Evolutionary conservation across 2,888 invertebrate genomes (phyloP).

Genomic region (Machimus atricapillus): DNA sequence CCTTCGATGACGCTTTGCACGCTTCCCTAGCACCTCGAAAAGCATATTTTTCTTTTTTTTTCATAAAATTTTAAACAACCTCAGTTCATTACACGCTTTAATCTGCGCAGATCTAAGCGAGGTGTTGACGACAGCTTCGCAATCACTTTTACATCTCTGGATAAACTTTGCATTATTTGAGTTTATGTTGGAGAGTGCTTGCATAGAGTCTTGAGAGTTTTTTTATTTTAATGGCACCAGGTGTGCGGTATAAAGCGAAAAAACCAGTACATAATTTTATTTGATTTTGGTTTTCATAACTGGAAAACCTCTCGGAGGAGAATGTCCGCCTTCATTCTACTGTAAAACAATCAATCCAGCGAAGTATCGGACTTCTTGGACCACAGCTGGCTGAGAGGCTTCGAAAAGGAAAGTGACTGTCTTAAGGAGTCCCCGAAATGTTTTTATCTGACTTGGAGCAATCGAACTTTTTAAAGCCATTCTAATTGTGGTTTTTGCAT

Average conservation of each 20-base stretch:
- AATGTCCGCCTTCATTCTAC: constrained; percentile 1
- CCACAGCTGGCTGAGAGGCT: not conserved
- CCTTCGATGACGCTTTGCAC: not conserved
- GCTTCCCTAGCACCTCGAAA: not conserved
- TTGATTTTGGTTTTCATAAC: not conserved
- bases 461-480: not conserved
- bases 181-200: not conserved
- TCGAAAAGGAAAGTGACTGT: constrained; percentile 8
- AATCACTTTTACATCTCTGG: not conserved
- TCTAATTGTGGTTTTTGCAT: not conserved
- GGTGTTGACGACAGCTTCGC: not conserved
- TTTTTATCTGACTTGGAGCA: not conserved
- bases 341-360: not conserved
- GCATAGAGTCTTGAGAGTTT: not conserved
- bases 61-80: not conserved
- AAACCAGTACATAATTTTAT: not conserved
- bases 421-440: not conserved
- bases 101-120: not conserved
- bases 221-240: not conserved
- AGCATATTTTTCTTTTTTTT: not conserved
- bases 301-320: not conserved
- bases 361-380: not conserved
- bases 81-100: not conserved
- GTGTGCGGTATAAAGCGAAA: not conserved
- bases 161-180: not conserved